Evolutionary conservation across 2,888 invertebrate genomes (phyloP).

Genomic region (Hedya salicella): DNA sequence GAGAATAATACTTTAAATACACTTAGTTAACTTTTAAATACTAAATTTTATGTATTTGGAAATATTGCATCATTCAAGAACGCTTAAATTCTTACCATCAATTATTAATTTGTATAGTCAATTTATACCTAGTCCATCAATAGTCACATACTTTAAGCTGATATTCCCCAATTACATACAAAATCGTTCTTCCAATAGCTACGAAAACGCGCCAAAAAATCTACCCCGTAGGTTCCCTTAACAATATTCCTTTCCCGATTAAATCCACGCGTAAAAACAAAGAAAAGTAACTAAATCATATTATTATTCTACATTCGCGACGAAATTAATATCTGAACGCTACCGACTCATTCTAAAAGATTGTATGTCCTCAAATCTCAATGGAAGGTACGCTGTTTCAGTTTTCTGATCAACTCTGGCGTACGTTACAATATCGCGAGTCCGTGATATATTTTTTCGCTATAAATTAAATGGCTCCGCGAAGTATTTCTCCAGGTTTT

Average conservation of each 20-base stretch:
- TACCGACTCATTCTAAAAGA: not conserved
- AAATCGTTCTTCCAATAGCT: not conserved
- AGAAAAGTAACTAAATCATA: slow-evolving; percentile 32
- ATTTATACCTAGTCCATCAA: too few species aligned
- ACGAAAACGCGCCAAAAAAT: not conserved
- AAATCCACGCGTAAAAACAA: slow-evolving; percentile 11
- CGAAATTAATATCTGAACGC: slow-evolving; percentile 40
- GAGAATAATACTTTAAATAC: too few species aligned
- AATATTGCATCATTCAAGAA: too few species aligned
- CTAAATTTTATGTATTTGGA: too few species aligned
- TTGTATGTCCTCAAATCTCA: not conserved
- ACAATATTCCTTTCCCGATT: not conserved
- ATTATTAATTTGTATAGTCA: too few species aligned
- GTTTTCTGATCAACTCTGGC: slow-evolving; percentile 9
- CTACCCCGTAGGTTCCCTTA: not conserved
- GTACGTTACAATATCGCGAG: slow-evolving; percentile 50
- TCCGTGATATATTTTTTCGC: slow-evolving; percentile 70
- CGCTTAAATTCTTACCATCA: too few species aligned
- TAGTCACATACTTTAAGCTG: too few species aligned
- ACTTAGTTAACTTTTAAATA: too few species aligned
- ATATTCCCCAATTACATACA: too few species aligned
- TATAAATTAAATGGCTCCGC: slow-evolving; percentile 75
- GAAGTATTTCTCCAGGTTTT: slow-evolving; percentile 72
- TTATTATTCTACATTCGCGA: slow-evolving; percentile 29
- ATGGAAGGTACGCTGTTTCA: not conserved